Evolutionary conservation across 1,140 invertebrate genomes (phyloP), one percentile per base, ranked within the genome.

Genomic region (Trypoxylus dichotomus): DNA sequence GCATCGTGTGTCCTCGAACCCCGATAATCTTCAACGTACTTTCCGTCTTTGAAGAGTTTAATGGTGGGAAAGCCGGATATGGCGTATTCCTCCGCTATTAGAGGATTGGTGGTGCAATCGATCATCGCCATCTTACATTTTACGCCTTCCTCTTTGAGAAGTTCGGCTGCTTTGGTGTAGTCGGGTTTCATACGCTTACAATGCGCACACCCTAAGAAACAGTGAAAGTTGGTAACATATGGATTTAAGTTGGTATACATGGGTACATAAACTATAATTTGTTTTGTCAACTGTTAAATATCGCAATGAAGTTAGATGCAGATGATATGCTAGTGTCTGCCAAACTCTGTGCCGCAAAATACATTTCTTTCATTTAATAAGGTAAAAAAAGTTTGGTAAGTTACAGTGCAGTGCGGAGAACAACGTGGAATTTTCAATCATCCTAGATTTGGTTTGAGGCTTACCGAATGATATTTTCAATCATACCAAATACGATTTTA

Each of bases 181-280:
- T 93, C 90, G 24, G 93, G 92, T 85, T 94, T 94, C 73, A 93
- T 90, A 82, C 89, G 90, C 82, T 93, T 94, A 83, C 93, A 94
- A 84, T 94, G 92, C 7, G 92, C 92, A 88, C 93, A 94, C 93
- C 93, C 92, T 93, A 80, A 54, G 83, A 58, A 82, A 79, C 3
- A 41, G 63, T 21, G 71, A 41, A n/a, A 41, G 41, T 24, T 15
- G 7, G 19, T 21, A 15, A 21, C n/a, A n/a, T n/a, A 15, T 1
- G 7, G 47, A 19, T 58, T 58, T 58, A 58, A 5, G 47, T 19
- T 58, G 3, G 32, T 37, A 37, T 8, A 8, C 32, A 37, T 37
- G 32, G 10, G 10, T 37, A 37, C 10, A 37, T 8, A 37, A 0
- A 37, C 5, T 37, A 37, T 37, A 37, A 37, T 37, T 37, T 37